Evolutionary conservation across 2,888 invertebrate species (phyloP), one percentile per base, ranked within the genome.

Genomic region (Argyresthia albistria): DNA sequence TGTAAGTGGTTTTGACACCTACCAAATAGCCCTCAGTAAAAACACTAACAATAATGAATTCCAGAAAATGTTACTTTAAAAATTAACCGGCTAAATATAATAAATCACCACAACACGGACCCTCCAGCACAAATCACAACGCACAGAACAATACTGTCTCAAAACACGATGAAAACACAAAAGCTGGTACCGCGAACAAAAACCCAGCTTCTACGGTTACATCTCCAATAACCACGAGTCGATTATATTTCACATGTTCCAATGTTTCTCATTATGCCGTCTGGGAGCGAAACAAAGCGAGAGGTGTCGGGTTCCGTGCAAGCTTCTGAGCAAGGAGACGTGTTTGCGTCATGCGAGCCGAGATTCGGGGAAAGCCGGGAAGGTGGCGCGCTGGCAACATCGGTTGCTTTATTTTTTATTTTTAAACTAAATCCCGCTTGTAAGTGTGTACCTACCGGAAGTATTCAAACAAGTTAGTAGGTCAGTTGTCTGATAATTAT

Each of bases 191-290:
- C 58, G 56, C 57, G 64, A 63, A 68, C 69, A 68, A 67, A 73
- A 75, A 69, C 69, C 68, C 58, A 61, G 73, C 9, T 70, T 65
- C 65, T 83, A 73, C 59, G 64, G 64, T 81, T 80, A 69, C 82
- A 59, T 77, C 76, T 83, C 82, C 67, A 58, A 72, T 82, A 73
- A 65, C 82, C 74, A 65, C 67, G 74, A 73, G 76, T 82, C 80
- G 81, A 77, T 80, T 77, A 73, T 74, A 69, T 79, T 80, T 78
- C 83, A 77, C 79, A 79, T 80, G 80, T 76, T 80, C 80, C 83
- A 82, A 79, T 80, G 81, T 76, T 80, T 80, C 83, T 83, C 82
- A 82, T 83, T 84, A 83, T 79, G 76, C 66, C 79, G 80, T 81
- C 80, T 81, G 77, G 63, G 71, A 69, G 69, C 71, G 80, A 80